phyloP scores from a whole-genome alignment of 2,888 invertebrate genomes.

The Scaptomyza flava region DNA sequence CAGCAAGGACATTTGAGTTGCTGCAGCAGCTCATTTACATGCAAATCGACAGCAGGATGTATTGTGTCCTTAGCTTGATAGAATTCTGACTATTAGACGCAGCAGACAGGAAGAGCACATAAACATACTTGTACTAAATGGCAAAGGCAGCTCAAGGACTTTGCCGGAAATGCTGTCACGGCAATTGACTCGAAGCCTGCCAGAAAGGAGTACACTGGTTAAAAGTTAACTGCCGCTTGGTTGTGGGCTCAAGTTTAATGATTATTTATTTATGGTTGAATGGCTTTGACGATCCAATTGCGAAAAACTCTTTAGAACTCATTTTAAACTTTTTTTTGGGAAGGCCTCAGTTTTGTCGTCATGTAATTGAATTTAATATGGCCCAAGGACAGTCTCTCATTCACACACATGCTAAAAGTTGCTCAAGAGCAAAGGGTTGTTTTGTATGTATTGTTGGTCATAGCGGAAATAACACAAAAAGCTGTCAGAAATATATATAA shows the following conservation, averaged over 20 bases:
- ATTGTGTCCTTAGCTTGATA: slow-evolving; percentile 16
- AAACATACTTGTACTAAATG: neutral
- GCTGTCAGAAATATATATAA: slow-evolving; percentile 21
- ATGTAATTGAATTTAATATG: slow-evolving; percentile 53
- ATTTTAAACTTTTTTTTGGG: slow-evolving; percentile 19
- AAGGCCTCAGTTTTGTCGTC: neutral
- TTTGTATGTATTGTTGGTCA: neutral
- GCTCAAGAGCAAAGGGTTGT: slow-evolving; percentile 26
- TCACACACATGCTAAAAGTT: slow-evolving; percentile 2
- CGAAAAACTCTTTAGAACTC: slow-evolving; percentile 2
- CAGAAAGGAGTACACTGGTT: slow-evolving; percentile 8
- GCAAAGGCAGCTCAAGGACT: neutral
- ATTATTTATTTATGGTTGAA: slow-evolving; percentile 42
- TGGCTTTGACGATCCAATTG: slow-evolving; percentile 9
- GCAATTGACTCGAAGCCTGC: slow-evolving; percentile 14
- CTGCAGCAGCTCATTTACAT: slow-evolving; percentile 42
- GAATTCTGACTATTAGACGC: slow-evolving; percentile 4
- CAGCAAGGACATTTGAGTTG: slow-evolving; percentile 14
- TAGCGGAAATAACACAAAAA: slow-evolving; percentile 10
- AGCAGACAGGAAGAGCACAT: slow-evolving; percentile 33
- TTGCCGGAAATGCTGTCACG: slow-evolving; percentile 30
- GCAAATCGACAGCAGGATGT: slow-evolving; percentile 35
- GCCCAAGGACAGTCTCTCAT: slow-evolving; percentile 3
- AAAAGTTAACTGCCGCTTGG: slow-evolving; percentile 14
- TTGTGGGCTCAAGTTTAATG: slow-evolving; percentile 7